Percentiles rank a stretch among this genome's conserved stretches.
Evolutionary conservation across 2,113 vertebrate genomes (phyloP).

Genomic region (Equus quagga): DNA sequence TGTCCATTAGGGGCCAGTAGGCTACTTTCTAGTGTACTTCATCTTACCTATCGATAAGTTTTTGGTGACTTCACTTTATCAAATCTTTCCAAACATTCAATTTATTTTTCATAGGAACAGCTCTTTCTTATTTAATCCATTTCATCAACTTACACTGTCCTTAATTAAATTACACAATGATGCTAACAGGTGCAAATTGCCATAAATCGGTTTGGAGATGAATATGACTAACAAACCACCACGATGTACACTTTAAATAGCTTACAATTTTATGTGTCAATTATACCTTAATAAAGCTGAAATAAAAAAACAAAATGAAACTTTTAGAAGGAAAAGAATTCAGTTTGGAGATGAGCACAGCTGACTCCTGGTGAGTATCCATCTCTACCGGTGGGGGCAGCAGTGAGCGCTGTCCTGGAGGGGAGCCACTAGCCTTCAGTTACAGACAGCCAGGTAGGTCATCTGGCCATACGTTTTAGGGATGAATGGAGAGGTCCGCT

Average conservation of each 20-base stretch:
- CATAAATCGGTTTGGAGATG: not conserved
- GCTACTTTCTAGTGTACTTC: not conserved
- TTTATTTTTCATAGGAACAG: not conserved
- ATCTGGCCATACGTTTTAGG: not conserved
- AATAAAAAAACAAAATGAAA: not conserved
- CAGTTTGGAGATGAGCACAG: not conserved
- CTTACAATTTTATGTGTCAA: not conserved
- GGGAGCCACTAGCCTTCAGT: not conserved
- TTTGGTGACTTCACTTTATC: not conserved
- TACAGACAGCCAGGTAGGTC: not conserved
- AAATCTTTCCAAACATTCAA: not conserved
- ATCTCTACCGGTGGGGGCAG: not conserved
- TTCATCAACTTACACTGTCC: not conserved
- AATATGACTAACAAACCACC: not conserved
- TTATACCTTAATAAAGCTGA: not conserved
- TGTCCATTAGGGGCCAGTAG: accelerated
- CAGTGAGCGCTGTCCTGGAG: accelerated
- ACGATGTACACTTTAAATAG: not conserved
- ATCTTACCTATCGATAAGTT: not conserved
- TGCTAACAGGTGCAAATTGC: not conserved
- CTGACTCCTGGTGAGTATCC: not conserved
- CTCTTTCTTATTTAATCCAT: not conserved
- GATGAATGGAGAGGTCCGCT: not conserved
- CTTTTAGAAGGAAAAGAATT: not conserved
- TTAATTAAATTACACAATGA: not conserved